These are phyloP conservation scores for Rhopilema esculentum DNA, from an alignment of 30 jellyfish, hydroid and myxozoan genomes.

Conservation along the genomic window DNA sequence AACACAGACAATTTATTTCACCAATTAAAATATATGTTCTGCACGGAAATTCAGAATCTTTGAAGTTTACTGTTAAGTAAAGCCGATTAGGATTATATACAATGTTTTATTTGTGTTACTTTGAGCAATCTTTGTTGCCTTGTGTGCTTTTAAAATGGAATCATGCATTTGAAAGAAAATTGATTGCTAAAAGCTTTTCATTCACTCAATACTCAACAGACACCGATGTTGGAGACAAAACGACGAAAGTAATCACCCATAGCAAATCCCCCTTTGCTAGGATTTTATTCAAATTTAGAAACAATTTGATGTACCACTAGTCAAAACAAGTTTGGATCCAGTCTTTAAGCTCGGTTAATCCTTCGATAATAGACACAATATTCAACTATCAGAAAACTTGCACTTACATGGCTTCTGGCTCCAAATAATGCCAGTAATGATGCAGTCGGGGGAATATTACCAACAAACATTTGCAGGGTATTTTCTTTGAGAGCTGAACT, in stretches of 20 bases:
- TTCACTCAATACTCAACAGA: not conserved
- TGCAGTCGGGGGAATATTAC: not conserved
- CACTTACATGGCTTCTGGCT: not conserved
- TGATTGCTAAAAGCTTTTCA: not conserved
- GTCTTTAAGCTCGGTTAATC: not conserved
- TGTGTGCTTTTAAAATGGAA: not conserved
- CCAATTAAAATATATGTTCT: no score
- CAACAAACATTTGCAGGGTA: no score
- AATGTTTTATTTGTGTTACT: not conserved
- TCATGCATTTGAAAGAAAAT: not conserved
- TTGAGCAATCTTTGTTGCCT: not conserved
- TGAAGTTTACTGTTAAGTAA: not conserved
- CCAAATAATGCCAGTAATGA: no score
- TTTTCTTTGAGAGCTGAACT: no score
- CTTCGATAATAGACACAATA: not conserved
- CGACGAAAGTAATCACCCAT: not conserved
- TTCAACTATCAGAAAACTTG: not conserved
- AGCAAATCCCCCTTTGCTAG: not conserved
- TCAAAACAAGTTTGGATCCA: not conserved
- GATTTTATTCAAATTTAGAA: not conserved
- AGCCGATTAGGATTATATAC: not conserved
- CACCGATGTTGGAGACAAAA: not conserved
- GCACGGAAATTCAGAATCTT: not conserved
- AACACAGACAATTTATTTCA: no score
- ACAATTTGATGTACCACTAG: not conserved